These are phyloP conservation scores for Engystomops pustulosus DNA, from an alignment of 2,113 vertebrate genomes.

Conservation along the genomic window DNA sequence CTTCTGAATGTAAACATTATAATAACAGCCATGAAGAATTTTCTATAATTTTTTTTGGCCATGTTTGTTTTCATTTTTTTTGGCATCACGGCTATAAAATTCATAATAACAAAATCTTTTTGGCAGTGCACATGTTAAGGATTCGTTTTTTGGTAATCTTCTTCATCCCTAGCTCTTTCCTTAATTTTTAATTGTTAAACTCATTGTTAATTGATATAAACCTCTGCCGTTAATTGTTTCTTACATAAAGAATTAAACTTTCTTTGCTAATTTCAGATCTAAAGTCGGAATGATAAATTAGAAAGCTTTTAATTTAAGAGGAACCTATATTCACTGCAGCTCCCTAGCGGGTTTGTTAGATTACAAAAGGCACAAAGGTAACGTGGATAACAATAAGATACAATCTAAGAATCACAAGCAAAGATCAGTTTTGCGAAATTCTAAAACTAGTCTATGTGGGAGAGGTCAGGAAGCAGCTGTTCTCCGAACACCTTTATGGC, in stretches of 20 bases:
- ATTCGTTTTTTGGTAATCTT: background rate
- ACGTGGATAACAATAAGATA: background rate
- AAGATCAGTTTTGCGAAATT: background rate
- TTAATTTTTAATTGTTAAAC: conserved; percentile 9
- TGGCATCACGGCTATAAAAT: too few relatives aligned
- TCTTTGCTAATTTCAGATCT: background rate
- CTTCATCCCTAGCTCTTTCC: background rate
- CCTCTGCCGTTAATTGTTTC: background rate
- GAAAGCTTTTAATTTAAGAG: background rate
- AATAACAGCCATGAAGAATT: too few relatives aligned
- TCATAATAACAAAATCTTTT: background rate
- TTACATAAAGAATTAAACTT: background rate
- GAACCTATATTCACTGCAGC: background rate
- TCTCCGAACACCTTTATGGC: background rate
- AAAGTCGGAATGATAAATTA: background rate
- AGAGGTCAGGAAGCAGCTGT: background rate
- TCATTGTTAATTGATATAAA: conserved; percentile 9
- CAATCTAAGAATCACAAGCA: background rate
- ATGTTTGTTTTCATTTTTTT: too few relatives aligned
- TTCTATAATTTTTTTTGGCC: too few relatives aligned
- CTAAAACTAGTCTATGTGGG: background rate
- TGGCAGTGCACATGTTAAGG: background rate
- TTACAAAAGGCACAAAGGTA: background rate
- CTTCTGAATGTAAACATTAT: too few relatives aligned
- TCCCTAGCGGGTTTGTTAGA: background rate